Evolutionary conservation across 1,140 invertebrate species (phyloP).

Genomic region (Musca domestica): DNA sequence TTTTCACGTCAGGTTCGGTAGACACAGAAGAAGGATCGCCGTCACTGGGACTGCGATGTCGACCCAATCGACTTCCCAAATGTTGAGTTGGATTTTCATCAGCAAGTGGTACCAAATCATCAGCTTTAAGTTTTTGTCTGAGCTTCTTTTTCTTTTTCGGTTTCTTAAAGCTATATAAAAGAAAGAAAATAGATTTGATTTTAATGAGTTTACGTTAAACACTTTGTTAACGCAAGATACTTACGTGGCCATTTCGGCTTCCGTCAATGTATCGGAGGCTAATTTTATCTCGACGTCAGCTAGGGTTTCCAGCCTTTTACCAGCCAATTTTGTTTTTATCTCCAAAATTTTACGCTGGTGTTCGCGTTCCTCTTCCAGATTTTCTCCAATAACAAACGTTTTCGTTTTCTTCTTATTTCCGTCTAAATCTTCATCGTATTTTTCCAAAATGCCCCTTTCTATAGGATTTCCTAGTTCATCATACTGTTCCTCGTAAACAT

Average conservation of each 20-base stretch:
- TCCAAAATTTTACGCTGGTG: constrained; percentile 55
- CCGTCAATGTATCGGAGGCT: constrained; percentile 86
- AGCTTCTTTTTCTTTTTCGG: constrained; percentile 75
- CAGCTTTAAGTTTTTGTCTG: constrained; percentile 59
- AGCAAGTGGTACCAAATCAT: constrained; percentile 56
- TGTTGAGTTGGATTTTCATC: constrained; percentile 55
- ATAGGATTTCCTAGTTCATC: constrained; percentile 77
- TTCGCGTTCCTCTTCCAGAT: constrained; percentile 54
- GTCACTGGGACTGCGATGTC: constrained; percentile 41
- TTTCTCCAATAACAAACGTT: constrained; percentile 76
- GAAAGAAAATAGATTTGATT: neutral
- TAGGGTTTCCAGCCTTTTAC: constrained; percentile 73
- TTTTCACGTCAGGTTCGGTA: constrained; percentile 54
- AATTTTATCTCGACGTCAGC: constrained; percentile 65
- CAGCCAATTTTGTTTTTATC: constrained; percentile 62
- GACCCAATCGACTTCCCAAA: constrained; percentile 56
- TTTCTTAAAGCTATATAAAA: constrained; percentile 77
- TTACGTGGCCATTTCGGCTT: constrained; percentile 70
- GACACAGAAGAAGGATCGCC: constrained; percentile 57
- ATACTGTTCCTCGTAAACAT: constrained; percentile 82
- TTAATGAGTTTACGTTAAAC: neutral
- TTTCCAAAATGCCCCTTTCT: constrained; percentile 72
- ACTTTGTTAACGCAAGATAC: neutral
- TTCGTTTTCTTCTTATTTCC: constrained; percentile 68
- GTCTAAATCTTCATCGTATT: constrained; percentile 96